These are phyloP conservation scores for Nothocercus julius DNA, from an alignment of 2,113 vertebrate species.

Conservation along the genomic window DNA sequence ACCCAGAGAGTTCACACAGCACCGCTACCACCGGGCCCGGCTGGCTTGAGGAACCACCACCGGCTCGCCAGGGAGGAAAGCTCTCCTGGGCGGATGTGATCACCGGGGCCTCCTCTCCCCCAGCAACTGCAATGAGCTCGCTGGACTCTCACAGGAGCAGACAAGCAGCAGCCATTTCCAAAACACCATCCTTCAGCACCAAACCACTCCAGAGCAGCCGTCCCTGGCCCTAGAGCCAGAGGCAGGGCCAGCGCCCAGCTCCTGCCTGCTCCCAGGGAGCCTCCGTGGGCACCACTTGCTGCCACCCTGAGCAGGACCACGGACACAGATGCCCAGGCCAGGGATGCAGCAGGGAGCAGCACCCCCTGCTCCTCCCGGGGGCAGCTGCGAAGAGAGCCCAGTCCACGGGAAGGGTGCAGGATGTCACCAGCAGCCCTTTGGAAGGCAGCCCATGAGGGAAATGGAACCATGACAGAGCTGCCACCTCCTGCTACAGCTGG, in stretches of 20 bases:
- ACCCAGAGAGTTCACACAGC: neutral
- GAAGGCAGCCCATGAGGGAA: neutral
- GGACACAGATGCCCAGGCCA: accelerated
- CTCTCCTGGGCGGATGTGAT: neutral
- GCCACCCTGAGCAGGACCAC: neutral
- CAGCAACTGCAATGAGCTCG: neutral
- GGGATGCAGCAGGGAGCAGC: neutral
- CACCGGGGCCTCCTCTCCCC: neutral
- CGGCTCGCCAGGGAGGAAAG: neutral
- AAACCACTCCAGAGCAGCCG: neutral
- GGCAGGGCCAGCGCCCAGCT: neutral
- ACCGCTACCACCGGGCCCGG: neutral
- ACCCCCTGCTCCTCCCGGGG: neutral
- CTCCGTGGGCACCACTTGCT: accelerated
- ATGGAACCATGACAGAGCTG: accelerated
- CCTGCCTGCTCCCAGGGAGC: accelerated
- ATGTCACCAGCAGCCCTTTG: neutral
- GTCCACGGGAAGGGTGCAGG: neutral
- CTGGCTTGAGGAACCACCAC: accelerated
- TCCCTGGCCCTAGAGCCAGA: neutral
- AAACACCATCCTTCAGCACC: neutral
- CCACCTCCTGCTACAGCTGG: neutral
- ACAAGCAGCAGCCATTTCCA: neutral
- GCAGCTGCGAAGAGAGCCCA: neutral
- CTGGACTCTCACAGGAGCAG: neutral